Evolutionary conservation across 1,140 invertebrate genomes (phyloP), one percentile per base, ranked within the genome.

Genomic region (Leptinotarsa texana): DNA sequence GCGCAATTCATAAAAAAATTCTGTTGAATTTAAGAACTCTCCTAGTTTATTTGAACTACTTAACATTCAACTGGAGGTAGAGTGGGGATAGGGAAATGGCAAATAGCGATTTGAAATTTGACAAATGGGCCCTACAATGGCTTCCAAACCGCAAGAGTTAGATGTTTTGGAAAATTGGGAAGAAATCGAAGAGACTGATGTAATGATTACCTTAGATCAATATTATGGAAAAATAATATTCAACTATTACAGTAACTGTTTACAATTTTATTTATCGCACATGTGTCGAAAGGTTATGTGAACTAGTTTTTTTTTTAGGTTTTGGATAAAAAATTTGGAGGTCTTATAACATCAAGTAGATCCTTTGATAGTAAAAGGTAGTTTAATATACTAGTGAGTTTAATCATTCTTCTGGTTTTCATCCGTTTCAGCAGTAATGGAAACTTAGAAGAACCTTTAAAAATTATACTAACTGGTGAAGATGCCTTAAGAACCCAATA

Each of bases 101-200:
- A 42, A 42, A 42, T 42, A 42, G 33, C 51, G n/a, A 57, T 57
- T 57, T 57, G 15, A 18, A 42, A 18, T 18, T 18, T 57, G 51
- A 57, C 51, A 57, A 57, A 75, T 81, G 76, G 74, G 77, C 63
- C 79, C 47, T 72, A 81, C 79, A 69, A 85, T 85, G 84, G 84
- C 84, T 83, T 81, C 81, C 75, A 84, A 84, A 78, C 79, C 82
- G 76, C 80, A 84, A 79, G 81, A 85, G 71, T 63, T 82, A 72
- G 83, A 85, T 67, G 74, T 82, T 70, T 75, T 85, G 75, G 84
- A 85, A 76, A 85, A 78, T 79, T 85, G 84, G 84, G 84, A 85
- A 81, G 82, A 85, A 72, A 84, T 85, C 67, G 84, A 84, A 47
- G 84, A 83, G 71, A 84, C 82, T 73, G 83, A 84, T 80, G 84